A percentile compares a stretch with the other conserved stretches of the same genome.
Conservation (phyloP, 37 sponge, comb jelly and placozoan species). For the Geodia barretti region DNA sequence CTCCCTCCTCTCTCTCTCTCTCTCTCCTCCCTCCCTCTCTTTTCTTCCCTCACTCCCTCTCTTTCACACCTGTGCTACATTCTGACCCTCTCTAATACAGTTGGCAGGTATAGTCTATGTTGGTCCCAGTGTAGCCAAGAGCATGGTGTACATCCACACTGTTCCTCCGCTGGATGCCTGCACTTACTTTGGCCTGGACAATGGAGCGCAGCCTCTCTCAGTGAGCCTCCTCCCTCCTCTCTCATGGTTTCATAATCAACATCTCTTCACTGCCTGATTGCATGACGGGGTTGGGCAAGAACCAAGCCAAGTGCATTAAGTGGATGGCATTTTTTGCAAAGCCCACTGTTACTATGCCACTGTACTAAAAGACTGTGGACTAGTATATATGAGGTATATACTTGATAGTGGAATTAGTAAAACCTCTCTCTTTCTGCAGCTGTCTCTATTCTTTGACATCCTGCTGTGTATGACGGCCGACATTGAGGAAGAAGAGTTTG, state of each 20-base stretch:
- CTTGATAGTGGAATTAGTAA: no score
- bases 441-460: slow-evolving; percentile 91
- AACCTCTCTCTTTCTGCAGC: slow-evolving; percentile 24
- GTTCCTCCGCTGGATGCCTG: slow-evolving; percentile 83
- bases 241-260: no score
- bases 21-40: background rate
- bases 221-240: slow-evolving; percentile 30
- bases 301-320: no score
- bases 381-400: no score
- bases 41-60: background rate
- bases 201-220: slow-evolving; percentile 80
- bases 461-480: slow-evolving; percentile 75
- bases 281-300: no score
- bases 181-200: slow-evolving; percentile 88
- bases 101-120: slow-evolving; percentile 75
- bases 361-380: no score
- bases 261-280: no score
- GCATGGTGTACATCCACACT: slow-evolving; percentile 51
- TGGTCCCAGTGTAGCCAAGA: slow-evolving; percentile 48
- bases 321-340: no score
- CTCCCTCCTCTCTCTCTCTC: background rate
- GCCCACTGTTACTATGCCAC: no score
- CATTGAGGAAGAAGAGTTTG: slow-evolving; percentile 56
- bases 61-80: background rate
- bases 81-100: no score